Conservation (phyloP, 2,113 vertebrate species). For the Canis aureus region DNA sequence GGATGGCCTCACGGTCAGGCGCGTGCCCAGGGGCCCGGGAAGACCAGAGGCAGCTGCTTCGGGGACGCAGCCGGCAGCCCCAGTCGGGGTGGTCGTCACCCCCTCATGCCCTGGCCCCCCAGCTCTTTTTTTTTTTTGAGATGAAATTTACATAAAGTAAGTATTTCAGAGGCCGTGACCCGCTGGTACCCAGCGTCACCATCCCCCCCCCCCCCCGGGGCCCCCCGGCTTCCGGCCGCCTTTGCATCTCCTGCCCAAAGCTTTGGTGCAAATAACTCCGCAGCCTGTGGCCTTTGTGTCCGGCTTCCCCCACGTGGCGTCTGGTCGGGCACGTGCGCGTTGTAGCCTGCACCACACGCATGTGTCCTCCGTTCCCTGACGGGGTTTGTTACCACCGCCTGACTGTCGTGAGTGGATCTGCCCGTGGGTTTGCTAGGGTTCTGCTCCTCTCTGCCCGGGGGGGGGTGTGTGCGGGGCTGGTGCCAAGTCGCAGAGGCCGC, state of each 20-base stretch:
- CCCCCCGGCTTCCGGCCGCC: too few relatives aligned
- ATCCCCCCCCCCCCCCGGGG: too few relatives aligned
- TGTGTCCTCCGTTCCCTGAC: too few relatives aligned
- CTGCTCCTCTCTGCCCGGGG: background rate
- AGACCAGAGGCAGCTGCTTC: background rate
- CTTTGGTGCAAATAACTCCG: too few relatives aligned
- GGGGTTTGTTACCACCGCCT: background rate
- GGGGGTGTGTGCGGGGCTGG: background rate
- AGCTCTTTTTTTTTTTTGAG: background rate
- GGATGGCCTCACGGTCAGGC: background rate
- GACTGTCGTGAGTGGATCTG: background rate
- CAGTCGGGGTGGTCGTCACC: background rate
- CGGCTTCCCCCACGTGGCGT: too few relatives aligned
- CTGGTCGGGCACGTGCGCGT: too few relatives aligned
- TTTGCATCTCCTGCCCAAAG: too few relatives aligned
- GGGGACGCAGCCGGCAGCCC: background rate
- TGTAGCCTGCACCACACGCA: too few relatives aligned
- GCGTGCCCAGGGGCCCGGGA: background rate
- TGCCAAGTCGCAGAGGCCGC: too few relatives aligned
- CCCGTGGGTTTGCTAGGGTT: background rate
- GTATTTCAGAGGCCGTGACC: background rate
- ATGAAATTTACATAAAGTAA: background rate
- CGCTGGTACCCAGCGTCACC: too few relatives aligned
- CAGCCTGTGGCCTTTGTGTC: too few relatives aligned
- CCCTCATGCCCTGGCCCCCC: background rate